phyloP scores from a whole-genome alignment of 2,797 vertebrate species.

The Hemitrygon akajei region DNA sequence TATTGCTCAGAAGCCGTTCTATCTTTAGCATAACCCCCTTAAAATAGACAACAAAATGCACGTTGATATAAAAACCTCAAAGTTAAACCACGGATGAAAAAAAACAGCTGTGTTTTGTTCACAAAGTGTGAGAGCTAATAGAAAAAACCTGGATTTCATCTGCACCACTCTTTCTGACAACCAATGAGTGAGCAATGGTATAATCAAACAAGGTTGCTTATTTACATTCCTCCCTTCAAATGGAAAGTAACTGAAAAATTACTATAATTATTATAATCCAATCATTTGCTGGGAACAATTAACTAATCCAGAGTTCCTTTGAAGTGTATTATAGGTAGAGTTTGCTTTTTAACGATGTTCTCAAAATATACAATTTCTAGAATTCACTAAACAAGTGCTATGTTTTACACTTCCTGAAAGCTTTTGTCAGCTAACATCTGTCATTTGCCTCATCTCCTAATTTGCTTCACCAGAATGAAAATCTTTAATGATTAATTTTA shows the following conservation, averaged over 20 bases:
- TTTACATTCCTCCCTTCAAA: conserved; percentile 5
- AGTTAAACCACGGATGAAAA: not conserved
- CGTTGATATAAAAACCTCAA: not conserved
- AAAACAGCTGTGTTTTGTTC: not conserved
- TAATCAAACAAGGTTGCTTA: not conserved
- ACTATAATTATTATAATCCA: not conserved
- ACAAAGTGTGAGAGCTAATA: not conserved
- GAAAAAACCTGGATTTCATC: not conserved
- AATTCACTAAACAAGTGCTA: not conserved
- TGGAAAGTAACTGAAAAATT: not conserved
- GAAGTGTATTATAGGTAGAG: not conserved
- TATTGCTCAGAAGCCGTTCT: not conserved
- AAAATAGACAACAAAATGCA: not conserved
- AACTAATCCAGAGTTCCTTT: not conserved
- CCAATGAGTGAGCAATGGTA: not conserved
- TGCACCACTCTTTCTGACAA: not conserved
- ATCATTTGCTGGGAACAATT: not conserved
- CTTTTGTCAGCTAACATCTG: not conserved
- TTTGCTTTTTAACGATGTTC: not conserved
- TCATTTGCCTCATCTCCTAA: not conserved
- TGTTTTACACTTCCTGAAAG: not conserved
- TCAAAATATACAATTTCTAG: not conserved
- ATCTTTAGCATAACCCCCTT: not conserved
- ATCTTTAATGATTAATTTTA: not conserved
- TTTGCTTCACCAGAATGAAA: not conserved